phyloP scores from a whole-genome alignment of 1,140 invertebrate genomes.

The Solenopsis fugax region DNA sequence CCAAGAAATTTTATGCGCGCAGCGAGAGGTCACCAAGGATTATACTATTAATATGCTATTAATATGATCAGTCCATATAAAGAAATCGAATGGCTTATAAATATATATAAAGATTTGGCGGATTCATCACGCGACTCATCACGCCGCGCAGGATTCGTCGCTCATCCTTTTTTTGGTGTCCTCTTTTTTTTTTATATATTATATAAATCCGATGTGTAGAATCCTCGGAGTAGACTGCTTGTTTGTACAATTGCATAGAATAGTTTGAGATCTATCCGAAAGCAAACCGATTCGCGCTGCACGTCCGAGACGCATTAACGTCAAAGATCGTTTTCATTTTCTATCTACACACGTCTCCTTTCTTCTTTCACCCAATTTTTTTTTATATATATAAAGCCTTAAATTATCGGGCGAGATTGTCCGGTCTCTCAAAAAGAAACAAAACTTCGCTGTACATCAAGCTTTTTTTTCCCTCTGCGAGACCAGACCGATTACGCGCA shows the following conservation, averaged over 20 bases:
- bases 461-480: not conserved
- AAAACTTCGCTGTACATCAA: not conserved
- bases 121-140: slow-evolving; percentile 29
- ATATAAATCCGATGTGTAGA: slow-evolving; percentile 34
- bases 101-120: slow-evolving; percentile 41
- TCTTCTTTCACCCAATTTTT: slow-evolving; percentile 30
- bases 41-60: not conserved
- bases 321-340: slow-evolving; percentile 43
- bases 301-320: slow-evolving; percentile 38
- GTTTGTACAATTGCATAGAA: slow-evolving; percentile 63
- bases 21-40: slow-evolving; percentile 20
- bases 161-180: not conserved
- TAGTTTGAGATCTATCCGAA: slow-evolving; percentile 60
- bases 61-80: not conserved
- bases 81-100: slow-evolving; percentile 17
- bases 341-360: slow-evolving; percentile 49
- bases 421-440: not conserved
- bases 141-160: slow-evolving; percentile 20
- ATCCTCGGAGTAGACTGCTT: slow-evolving; percentile 19
- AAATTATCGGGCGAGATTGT: not conserved
- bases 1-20: slow-evolving; percentile 9
- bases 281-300: slow-evolving; percentile 41
- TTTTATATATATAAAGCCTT: slow-evolving; percentile 49
- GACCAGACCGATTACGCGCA: slow-evolving; percentile 27
- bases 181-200: not conserved